A percentile compares a stretch with the other conserved stretches of the same genome.
Conservation (phyloP, 2,888 invertebrate species). For the Brachycybe producta region DNA sequence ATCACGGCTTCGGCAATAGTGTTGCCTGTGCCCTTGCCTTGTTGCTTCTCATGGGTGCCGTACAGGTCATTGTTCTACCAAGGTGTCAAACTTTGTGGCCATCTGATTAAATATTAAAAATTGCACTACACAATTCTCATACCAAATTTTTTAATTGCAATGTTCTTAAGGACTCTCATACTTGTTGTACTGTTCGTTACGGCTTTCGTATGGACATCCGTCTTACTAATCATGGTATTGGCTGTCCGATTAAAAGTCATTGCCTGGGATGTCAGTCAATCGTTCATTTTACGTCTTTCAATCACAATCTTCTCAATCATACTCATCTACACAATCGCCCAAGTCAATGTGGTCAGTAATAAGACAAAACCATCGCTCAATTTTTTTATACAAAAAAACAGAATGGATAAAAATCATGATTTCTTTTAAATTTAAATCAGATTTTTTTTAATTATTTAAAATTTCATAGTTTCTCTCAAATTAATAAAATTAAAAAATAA, state of each 20-base stretch:
- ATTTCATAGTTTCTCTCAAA: no score
- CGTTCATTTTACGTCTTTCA: slow-evolving; percentile 65
- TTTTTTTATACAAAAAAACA: no score
- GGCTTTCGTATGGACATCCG: slow-evolving; percentile 80
- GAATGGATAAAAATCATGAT: no score
- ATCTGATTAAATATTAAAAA: background rate
- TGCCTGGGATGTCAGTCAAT: slow-evolving; percentile 71
- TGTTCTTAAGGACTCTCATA: slow-evolving; percentile 52
- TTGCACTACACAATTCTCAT: background rate
- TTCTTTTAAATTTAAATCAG: no score
- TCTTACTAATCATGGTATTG: slow-evolving; percentile 67
- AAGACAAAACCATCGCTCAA: no score
- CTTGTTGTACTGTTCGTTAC: slow-evolving; percentile 71
- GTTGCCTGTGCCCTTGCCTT: slow-evolving; percentile 59
- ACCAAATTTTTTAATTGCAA: no score
- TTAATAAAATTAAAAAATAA: no score
- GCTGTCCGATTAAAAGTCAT: slow-evolving; percentile 68
- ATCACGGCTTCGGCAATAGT: slow-evolving; percentile 66
- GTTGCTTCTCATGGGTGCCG: slow-evolving; percentile 57
- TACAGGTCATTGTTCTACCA: slow-evolving; percentile 68
- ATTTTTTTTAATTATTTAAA: no score
- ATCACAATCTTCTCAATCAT: slow-evolving; percentile 77
- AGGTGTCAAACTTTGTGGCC: slow-evolving; percentile 33
- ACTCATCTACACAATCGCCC: slow-evolving; percentile 73
- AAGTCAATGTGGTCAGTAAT: slow-evolving; percentile 77